Evolutionary conservation across 1,140 invertebrate species (phyloP).

Genomic region (Chlorops oryzae): DNA sequence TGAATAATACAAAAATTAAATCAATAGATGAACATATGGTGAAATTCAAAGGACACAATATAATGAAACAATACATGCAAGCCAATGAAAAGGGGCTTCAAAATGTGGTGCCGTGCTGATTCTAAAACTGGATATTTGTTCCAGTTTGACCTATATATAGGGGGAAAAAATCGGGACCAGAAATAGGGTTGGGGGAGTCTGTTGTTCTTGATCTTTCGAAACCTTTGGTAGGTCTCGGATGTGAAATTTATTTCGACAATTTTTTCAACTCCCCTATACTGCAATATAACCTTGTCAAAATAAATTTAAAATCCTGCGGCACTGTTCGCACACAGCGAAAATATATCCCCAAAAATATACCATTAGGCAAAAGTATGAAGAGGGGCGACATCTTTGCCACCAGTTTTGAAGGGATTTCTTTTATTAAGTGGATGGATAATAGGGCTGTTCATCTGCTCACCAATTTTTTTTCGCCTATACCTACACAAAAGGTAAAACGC

Average conservation of each 20-base stretch:
- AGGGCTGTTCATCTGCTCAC: constrained; percentile 31
- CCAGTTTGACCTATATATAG: too few relatives aligned
- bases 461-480: constrained; percentile 28
- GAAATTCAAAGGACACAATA: neutral
- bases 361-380: constrained; percentile 31
- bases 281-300: neutral
- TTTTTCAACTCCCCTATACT: neutral
- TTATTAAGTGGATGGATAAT: constrained; percentile 27
- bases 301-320: constrained; percentile 27
- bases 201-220: too few relatives aligned
- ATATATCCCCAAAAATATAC: constrained; percentile 22
- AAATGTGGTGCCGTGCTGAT: neutral
- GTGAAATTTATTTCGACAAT: neutral
- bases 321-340: constrained; percentile 26
- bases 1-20: constrained; percentile 22
- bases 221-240: neutral
- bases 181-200: too few relatives aligned
- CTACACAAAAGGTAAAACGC: constrained; percentile 26
- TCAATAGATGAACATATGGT: neutral
- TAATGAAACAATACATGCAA: neutral
- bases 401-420: neutral
- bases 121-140: too few relatives aligned
- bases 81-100: neutral
- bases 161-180: constrained; percentile 27
- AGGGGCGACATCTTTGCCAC: neutral